Conservation (phyloP, 2,113 vertebrate species). For the Eonycteris spelaea region DNA sequence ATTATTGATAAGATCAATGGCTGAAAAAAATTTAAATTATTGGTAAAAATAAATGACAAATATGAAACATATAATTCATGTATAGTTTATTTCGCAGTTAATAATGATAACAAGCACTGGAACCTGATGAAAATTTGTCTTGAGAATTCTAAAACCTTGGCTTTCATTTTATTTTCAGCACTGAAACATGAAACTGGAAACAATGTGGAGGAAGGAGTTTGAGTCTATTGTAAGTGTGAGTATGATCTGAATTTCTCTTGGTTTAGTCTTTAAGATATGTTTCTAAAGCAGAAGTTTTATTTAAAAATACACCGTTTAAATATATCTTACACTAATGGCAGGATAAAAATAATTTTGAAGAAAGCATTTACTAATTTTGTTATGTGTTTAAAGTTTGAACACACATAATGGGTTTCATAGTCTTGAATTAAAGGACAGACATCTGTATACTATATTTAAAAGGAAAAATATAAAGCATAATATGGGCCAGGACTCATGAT, state of each 20-base stretch:
- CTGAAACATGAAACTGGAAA: neutral
- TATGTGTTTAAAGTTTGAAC: neutral
- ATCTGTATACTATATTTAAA: neutral
- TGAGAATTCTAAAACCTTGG: neutral
- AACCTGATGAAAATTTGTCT: neutral
- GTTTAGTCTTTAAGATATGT: neutral
- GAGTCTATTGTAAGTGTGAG: neutral
- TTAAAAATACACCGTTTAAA: neutral
- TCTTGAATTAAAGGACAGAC: neutral
- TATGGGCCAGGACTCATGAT: neutral
- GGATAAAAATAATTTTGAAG: slow-evolving; percentile 17
- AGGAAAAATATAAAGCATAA: slow-evolving; percentile 3
- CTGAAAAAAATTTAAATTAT: slow-evolving; percentile 83
- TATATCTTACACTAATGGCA: neutral
- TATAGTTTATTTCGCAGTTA: neutral
- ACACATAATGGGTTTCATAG: neutral
- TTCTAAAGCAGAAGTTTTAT: neutral
- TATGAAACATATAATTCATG: neutral
- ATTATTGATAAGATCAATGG: slow-evolving; percentile 98
- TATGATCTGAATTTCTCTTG: neutral
- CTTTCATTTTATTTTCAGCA: neutral
- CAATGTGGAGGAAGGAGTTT: neutral
- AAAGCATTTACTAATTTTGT: slow-evolving; percentile 13
- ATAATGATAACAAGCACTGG: neutral
- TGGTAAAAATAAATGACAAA: slow-evolving; percentile 40